Evolutionary conservation across 1,140 invertebrate genomes (phyloP), one percentile per base, ranked within the genome.

Genomic region (Pristionchus pacificus): DNA sequence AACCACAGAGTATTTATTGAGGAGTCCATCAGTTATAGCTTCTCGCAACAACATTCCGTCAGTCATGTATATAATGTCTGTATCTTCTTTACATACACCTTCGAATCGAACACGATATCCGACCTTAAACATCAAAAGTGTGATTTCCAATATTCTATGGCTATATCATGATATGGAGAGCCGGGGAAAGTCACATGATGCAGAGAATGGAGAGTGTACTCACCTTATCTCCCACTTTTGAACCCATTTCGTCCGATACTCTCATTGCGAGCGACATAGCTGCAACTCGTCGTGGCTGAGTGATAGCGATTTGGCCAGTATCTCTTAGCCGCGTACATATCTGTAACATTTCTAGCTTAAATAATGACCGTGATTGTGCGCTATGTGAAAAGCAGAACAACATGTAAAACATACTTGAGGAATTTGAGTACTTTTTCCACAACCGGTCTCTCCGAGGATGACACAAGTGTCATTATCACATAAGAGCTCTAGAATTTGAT

Each of bases 31-130:
- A 58, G 85, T 83, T 83, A 95, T 90, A 1, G 92, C 91, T 86
- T 97, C 93, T 73, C 93, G 85, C 0, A 97, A 86, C 74, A 97
- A 85, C 91, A 96, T 95, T 71, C 95, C 95, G 87, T 97, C 95
- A 61, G 94, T 97, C 78, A 95, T 86, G 86, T 91, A 97, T 83
- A 88, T 87, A 10, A 96, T 89, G 85, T 90, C 90, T 0, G 93
- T 96, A 64, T 87, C 85, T 0, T 87, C 77, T 63, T 89, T 90
- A 0, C 90, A 91, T 0, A 88, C 86, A 85, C 95, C 91, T 85
- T 96, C 93, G 88, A 97, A 97, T 78, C 95, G 88, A 0, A 98
- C 92, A 77, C 90, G 89, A 82, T 95, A 98, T 0, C 93, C 93
- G 60, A 95, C 86, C 86, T 81, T n/a, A n/a, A n/a, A n/a, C n/a